Percentiles rank a stretch among this genome's conserved stretches.
Conservation (phyloP, 2,888 invertebrate genomes). For the Sylvicola fuscatus region DNA sequence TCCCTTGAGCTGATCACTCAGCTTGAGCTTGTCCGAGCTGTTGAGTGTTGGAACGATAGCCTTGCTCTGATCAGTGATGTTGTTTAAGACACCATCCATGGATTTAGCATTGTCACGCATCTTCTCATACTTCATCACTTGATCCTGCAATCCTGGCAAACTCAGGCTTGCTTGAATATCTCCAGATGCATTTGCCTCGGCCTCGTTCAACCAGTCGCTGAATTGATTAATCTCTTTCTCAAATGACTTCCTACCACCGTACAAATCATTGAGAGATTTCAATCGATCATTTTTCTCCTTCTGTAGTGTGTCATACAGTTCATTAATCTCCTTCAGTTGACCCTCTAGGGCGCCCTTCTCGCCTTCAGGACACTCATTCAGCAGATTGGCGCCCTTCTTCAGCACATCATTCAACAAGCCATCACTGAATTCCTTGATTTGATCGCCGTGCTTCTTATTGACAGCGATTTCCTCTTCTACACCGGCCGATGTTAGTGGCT, state of each 20-base stretch:
- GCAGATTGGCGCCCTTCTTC: conserved; percentile 53
- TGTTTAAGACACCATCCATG: conserved; percentile 48
- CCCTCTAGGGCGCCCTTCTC: conserved; percentile 43
- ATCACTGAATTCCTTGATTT: conserved; percentile 58
- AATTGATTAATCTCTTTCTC: conserved; percentile 64
- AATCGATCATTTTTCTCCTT: conserved; percentile 53
- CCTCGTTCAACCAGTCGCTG: conserved; percentile 77
- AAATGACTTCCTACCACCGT: conserved; percentile 59
- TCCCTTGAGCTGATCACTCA: conserved; percentile 60
- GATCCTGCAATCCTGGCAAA: conserved; percentile 68
- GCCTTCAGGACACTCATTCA: conserved; percentile 61
- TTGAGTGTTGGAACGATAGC: conserved; percentile 58
- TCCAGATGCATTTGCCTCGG: conserved; percentile 65
- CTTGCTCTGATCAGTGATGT: conserved; percentile 60
- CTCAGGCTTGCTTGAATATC: conserved; percentile 55
- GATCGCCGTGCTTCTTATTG: conserved; percentile 52
- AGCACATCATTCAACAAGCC: conserved; percentile 52
- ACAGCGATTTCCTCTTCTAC: conserved; percentile 65
- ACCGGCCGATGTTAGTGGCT: conserved; percentile 57
- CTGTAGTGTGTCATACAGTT: conserved; percentile 49
- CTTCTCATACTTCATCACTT: conserved; percentile 66
- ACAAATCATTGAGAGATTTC: conserved; percentile 44
- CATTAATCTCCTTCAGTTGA: conserved; percentile 43
- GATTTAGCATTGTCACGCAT: conserved; percentile 51
- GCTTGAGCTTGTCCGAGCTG: conserved; percentile 64